Base-by-base conservation (phyloP, 2,113 vertebrate species). In the Callaeas wilsoni region DNA sequence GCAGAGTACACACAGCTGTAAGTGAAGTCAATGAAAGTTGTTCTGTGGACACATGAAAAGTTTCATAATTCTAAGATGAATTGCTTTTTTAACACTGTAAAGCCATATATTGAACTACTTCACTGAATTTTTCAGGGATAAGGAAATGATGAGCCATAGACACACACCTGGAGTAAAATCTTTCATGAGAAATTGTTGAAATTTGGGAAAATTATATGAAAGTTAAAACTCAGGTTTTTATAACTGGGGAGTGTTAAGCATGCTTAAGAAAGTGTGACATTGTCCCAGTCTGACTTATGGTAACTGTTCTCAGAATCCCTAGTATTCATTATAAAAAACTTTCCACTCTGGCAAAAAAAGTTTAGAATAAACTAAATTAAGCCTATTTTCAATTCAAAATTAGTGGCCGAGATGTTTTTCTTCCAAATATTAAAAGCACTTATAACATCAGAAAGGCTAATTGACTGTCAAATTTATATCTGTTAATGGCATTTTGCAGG, bases 1-100 rank as follows among this genome's bases (percentile, higher is more conserved):
- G 91, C 91, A 92, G 64, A 52, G 64, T 87, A 94, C 64, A 92
- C 86, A 93, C 89, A 95, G 93, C 95, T 94, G 94, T 69, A 87
- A 91, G 73, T 59, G 60, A 89, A 95, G 91, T 78, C 86, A 89
- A 33, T 89, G 86, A 93, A 90, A 90, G 73, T 80, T 59, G 47
- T 75, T 73, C 64, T 68, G 27, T 75, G 84, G 93, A 87, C 86
- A 70, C 42, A 84, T 70, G 42, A 95, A 94, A 92, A 9, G 20
- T 25, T 87, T 60, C 47, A 7, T 89, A 92, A 92, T 94, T 84
- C 60, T 63, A 60, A 64, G 44, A 0, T 77, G 39, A 89, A 92
- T 75, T 81, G 29, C 21, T 41, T 89, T 93, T 92, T 95, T 78
- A 83, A 74, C 33, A n/a, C 23, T 71, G 52, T 46, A 33, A 88